Conservation (phyloP, 2,888 invertebrate genomes). For the Scrobipalpa atriplicella region DNA sequence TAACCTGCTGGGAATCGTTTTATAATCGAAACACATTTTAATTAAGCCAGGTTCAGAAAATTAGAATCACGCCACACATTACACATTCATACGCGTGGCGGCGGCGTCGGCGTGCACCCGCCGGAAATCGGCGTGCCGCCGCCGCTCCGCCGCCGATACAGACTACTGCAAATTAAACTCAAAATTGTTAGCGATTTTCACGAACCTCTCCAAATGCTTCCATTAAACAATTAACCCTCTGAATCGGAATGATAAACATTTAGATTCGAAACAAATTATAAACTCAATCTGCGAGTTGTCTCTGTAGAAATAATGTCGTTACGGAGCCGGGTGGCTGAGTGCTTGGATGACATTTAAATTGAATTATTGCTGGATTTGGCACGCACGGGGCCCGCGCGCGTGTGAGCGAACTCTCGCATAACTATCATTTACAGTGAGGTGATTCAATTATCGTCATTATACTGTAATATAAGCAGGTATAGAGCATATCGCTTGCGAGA, state of each 20-base stretch:
- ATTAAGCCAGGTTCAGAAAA: slow-evolving; percentile 20
- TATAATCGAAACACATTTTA: slow-evolving; percentile 27
- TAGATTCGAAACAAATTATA: slow-evolving; percentile 38
- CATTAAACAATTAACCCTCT: slow-evolving; percentile 41
- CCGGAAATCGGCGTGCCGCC: not conserved
- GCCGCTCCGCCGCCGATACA: not conserved
- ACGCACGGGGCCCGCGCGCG: not conserved
- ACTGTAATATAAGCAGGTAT: not conserved
- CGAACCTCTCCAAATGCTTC: slow-evolving; percentile 34
- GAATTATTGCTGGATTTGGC: slow-evolving; percentile 19
- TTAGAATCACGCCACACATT: slow-evolving; percentile 16
- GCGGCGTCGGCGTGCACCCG: not conserved
- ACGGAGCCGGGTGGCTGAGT: not conserved
- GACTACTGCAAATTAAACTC: slow-evolving; percentile 20
- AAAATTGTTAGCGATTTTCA: slow-evolving; percentile 18
- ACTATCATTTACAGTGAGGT: slow-evolving; percentile 18
- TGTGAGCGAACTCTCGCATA: not conserved
- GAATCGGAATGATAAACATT: slow-evolving; percentile 37
- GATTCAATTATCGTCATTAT: slow-evolving; percentile 3
- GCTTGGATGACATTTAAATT: slow-evolving; percentile 25
- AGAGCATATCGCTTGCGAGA: too few relatives aligned
- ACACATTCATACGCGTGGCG: slow-evolving; percentile 22
- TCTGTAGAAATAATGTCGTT: slow-evolving; percentile 28
- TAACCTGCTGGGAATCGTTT: slow-evolving; percentile 23
- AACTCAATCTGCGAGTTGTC: slow-evolving; percentile 39